These are phyloP conservation scores for Galaxea fascicularis DNA, from an alignment of 92 coral and sea anemone genomes.

Conservation along the genomic window DNA sequence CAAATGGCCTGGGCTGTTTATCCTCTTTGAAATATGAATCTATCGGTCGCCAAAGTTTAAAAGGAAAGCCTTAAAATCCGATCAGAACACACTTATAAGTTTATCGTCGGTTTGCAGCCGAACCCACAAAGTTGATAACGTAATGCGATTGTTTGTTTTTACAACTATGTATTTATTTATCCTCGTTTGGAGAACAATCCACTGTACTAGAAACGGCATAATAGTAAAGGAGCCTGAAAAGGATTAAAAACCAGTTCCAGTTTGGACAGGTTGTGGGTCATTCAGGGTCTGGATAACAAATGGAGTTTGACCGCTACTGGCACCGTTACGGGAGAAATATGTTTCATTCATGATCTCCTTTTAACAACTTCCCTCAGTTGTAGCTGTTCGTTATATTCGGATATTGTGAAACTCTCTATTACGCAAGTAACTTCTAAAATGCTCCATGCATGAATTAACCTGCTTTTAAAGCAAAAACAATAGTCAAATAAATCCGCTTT, in stretches of 20 bases:
- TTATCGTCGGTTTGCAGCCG: not conserved
- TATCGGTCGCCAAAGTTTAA: not conserved
- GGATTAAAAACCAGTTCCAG: constrained; percentile 6
- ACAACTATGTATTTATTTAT: too few relatives aligned
- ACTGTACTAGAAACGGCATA: not conserved
- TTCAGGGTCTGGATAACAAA: not conserved
- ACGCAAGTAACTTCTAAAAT: not conserved
- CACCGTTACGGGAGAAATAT: not conserved
- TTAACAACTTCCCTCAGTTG: not conserved
- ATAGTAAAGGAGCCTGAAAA: too few relatives aligned
- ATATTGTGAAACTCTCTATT: not conserved
- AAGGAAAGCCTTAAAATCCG: not conserved
- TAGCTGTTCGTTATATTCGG: not conserved
- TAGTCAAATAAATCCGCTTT: constrained; percentile 8
- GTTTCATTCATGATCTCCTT: not conserved
- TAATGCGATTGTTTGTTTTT: too few relatives aligned
- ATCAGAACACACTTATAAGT: not conserved
- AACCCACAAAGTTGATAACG: too few relatives aligned
- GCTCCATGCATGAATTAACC: not conserved
- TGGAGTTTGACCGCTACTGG: not conserved
- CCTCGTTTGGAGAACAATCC: too few relatives aligned
- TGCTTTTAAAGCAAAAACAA: not conserved
- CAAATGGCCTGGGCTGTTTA: not conserved
- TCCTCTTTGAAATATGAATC: not conserved
- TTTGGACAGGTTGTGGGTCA: not conserved